Percentiles rank a stretch among this genome's conserved stretches.
phyloP scores from a whole-genome alignment of 1,140 invertebrate genomes.

The Fopius arisanus region DNA sequence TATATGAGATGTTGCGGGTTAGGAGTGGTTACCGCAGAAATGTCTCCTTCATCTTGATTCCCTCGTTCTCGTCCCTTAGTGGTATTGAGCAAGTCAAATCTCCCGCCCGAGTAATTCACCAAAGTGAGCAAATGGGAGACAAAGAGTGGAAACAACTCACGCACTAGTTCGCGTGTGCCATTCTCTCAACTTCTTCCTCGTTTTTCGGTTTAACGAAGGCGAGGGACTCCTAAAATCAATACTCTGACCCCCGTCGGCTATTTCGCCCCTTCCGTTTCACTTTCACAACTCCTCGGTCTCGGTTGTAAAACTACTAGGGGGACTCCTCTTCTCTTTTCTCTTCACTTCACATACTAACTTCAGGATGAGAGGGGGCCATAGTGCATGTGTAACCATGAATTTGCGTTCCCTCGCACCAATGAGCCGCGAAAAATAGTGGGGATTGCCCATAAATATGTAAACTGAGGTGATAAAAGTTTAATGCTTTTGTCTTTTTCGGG shows the following conservation, averaged over 20 bases:
- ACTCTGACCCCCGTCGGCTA: not conserved
- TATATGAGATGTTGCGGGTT: not conserved
- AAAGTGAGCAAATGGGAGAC: constrained; percentile 36
- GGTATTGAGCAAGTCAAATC: constrained; percentile 32
- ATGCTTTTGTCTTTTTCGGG: not conserved
- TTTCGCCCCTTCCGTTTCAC: constrained; percentile 12
- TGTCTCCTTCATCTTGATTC: constrained; percentile 9
- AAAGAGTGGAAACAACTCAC: constrained; percentile 22
- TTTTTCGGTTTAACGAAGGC: not conserved
- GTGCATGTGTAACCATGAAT: constrained; percentile 23
- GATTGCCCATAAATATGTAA: constrained; percentile 8
- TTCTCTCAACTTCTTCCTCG: constrained; percentile 7
- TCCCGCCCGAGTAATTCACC: constrained; percentile 41
- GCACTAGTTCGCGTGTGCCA: constrained; percentile 5
- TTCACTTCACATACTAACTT: not conserved
- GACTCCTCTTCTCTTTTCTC: not conserved
- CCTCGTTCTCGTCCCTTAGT: not conserved
- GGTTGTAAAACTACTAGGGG: constrained; percentile 26
- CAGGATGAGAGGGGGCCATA: not conserved
- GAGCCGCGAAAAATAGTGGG: not conserved
- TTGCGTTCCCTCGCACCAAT: not conserved
- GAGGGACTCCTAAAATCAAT: constrained; percentile 30
- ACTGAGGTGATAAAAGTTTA: not conserved
- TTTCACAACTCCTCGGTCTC: constrained; percentile 18
- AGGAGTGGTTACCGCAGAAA: not conserved